These are phyloP conservation scores for Phyllotreta cruciferae DNA, from an alignment of 2,888 invertebrate species.

Conservation along the genomic window DNA sequence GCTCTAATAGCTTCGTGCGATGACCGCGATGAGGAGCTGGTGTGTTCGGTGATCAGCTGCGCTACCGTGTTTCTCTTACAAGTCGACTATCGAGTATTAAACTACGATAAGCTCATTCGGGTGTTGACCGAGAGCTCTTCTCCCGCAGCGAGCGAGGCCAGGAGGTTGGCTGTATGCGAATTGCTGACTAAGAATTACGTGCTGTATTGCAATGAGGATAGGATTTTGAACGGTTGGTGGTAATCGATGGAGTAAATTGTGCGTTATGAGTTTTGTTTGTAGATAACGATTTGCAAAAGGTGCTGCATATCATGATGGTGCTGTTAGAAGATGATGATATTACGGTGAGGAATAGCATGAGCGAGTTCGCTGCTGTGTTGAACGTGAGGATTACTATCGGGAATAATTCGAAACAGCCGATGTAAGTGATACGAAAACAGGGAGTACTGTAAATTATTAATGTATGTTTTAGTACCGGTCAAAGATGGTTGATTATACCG, in stretches of 20 bases:
- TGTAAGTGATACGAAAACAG: slow-evolving; percentile 35
- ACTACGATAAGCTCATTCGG: slow-evolving; percentile 44
- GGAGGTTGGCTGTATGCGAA: slow-evolving; percentile 50
- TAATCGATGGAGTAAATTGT: too few relatives aligned
- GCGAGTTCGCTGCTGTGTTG: slow-evolving; percentile 43
- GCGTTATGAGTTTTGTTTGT: slow-evolving; percentile 13
- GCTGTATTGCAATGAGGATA: slow-evolving; percentile 44
- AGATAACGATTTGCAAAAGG: slow-evolving; percentile 45
- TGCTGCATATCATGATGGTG: slow-evolving; percentile 59
- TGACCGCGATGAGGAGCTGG: slow-evolving; percentile 52
- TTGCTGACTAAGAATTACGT: slow-evolving; percentile 45
- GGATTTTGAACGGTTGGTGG: slow-evolving; percentile 41
- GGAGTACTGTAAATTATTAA: slow-evolving; percentile 2
- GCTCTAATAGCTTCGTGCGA: slow-evolving; percentile 48
- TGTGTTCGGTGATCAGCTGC: slow-evolving; percentile 50
- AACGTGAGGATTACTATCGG: slow-evolving; percentile 41
- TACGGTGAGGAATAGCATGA: slow-evolving; percentile 57
- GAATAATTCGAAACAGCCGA: slow-evolving; percentile 36
- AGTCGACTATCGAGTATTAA: slow-evolving; percentile 46
- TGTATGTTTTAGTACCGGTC: slow-evolving; percentile 36
- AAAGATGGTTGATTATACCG: slow-evolving; percentile 48
- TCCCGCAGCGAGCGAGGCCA: slow-evolving; percentile 48
- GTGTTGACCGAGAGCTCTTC: slow-evolving; percentile 48
- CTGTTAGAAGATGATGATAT: slow-evolving; percentile 65
- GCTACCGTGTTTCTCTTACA: slow-evolving; percentile 48